These are phyloP conservation scores for Papilio gigon DNA, from an alignment of 2,888 invertebrate genomes.

Conservation along the genomic window DNA sequence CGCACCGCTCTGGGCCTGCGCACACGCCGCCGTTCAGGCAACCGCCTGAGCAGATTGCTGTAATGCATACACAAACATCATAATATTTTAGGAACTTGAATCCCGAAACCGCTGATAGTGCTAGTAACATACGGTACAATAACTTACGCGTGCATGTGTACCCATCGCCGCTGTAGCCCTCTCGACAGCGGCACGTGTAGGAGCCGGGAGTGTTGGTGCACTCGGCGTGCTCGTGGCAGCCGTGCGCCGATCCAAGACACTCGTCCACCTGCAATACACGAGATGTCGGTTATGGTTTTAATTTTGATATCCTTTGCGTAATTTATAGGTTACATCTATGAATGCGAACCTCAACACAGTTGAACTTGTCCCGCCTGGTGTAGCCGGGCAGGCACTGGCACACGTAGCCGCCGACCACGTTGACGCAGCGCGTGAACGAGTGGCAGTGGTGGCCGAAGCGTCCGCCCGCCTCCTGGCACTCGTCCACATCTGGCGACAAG, in stretches of 20 bases:
- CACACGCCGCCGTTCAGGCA: slow-evolving; percentile 94
- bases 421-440: slow-evolving; percentile 91
- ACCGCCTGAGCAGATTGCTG: slow-evolving; percentile 90
- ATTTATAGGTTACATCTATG: neutral
- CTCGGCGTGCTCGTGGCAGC: slow-evolving; percentile 88
- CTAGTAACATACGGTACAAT: too few relatives aligned
- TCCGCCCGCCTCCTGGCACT: slow-evolving; percentile 90
- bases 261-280: slow-evolving; percentile 84
- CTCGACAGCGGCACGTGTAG: slow-evolving; percentile 86
- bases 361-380: slow-evolving; percentile 88
- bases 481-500: slow-evolving; percentile 88
- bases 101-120: neutral
- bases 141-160: slow-evolving; percentile 90
- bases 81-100: neutral
- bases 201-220: slow-evolving; percentile 92
- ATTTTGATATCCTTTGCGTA: neutral
- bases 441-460: slow-evolving; percentile 92
- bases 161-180: slow-evolving; percentile 90
- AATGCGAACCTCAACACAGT: slow-evolving; percentile 85
- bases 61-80: slow-evolving; percentile 45
- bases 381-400: slow-evolving; percentile 93
- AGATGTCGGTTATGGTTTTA: neutral
- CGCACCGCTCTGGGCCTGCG: slow-evolving; percentile 88
- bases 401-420: slow-evolving; percentile 90
- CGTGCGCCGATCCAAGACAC: slow-evolving; percentile 87